Evolutionary conservation across 2,888 invertebrate genomes (phyloP), one percentile per base, ranked within the genome.

Genomic region (Tipula unca): DNA sequence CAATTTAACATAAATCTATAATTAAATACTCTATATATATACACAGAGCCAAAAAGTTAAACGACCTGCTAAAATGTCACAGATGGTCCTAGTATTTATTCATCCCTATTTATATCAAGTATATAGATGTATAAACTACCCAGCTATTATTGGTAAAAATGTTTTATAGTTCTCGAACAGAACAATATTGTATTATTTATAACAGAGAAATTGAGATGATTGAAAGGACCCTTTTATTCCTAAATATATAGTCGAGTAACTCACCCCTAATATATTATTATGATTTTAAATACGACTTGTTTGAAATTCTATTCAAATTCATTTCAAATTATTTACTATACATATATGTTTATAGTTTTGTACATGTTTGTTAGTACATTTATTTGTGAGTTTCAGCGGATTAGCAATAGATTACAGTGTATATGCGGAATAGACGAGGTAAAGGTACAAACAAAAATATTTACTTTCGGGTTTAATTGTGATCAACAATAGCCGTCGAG

Each of bases 61-160:
- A 84, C 84, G 84, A 84, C 84, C 84, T 84, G 84, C 84, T 84
- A 84, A 84, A 84, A 84, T 84, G 84, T 32, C 35, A 84, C 84
- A 84, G 84, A 84, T 84, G 84, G 84, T 84, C 84, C 10, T 25
- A 69, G 69, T 20, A 69, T 69, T 69, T 25, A 69, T 69, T 25
- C 69, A 69, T 69, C 69, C 69, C 69, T 69, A 20, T 69, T 25
- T 69, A 39, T 5, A 39, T 39, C n/a, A n/a, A n/a, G n/a, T 48
- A 39, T 10, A 32, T 32, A 10, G 17, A 48, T n/a, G n/a, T n/a
- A 25, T 69, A 69, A 69, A 69, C 69, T 69, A 69, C 69, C 69
- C 69, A 69, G 69, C 25, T 69, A 69, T 69, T 69, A 69, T 69
- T 69, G 69, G 69, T 69, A 25, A 69, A 69, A 69, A 69, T 69